Evolutionary conservation across 2,113 vertebrate species (phyloP).

Genomic region (Labrus mixtus): DNA sequence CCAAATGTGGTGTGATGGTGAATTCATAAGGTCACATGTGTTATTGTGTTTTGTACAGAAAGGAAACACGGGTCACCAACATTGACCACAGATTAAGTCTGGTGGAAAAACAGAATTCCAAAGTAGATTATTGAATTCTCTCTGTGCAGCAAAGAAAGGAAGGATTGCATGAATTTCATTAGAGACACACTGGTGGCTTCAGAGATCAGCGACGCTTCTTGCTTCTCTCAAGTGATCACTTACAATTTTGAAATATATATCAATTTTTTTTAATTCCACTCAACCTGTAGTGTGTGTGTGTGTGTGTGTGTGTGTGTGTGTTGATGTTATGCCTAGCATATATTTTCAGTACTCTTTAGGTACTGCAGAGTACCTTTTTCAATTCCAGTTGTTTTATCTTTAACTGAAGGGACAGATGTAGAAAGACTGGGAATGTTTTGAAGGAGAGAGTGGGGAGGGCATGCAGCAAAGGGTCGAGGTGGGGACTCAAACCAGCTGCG

Average conservation of each 20-base stretch:
- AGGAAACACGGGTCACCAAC: not conserved
- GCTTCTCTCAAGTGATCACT: not conserved
- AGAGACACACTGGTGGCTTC: not conserved
- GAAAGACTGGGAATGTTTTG: not conserved
- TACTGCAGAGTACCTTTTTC: too few relatives aligned
- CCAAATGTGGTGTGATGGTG: not conserved
- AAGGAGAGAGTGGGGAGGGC: too few relatives aligned
- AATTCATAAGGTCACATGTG: not conserved
- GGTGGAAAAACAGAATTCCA: not conserved
- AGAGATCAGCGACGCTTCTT: not conserved
- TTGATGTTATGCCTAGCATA: too few relatives aligned
- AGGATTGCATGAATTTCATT: not conserved
- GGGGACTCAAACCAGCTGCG: too few relatives aligned
- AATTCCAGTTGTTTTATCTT: too few relatives aligned
- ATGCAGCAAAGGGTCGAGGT: too few relatives aligned
- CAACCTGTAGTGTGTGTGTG: too few relatives aligned
- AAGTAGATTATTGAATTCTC: constrained; percentile 8
- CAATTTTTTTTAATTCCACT: too few relatives aligned
- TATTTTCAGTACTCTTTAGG: too few relatives aligned
- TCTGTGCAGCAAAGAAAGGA: not conserved
- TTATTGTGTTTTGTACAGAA: not conserved
- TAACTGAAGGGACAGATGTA: too few relatives aligned
- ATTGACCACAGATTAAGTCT: not conserved
- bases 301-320: too few relatives aligned
- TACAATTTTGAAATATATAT: not conserved